These are phyloP conservation scores for Notarius quadriscutis DNA, from an alignment of 2,113 vertebrate genomes.

Conservation along the genomic window DNA sequence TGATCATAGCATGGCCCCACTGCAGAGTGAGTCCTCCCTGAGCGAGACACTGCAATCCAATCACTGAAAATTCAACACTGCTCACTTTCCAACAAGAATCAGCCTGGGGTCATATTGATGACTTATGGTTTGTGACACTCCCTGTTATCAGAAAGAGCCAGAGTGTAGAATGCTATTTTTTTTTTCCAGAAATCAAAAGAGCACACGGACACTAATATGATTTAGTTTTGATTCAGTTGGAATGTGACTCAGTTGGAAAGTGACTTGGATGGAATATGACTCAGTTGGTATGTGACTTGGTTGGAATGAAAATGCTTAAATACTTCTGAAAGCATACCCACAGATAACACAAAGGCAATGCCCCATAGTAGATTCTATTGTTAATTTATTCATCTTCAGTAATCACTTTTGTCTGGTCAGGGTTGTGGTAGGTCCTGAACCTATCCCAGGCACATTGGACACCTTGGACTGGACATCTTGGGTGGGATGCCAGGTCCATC, in stretches of 20 bases:
- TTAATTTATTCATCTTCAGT: neutral
- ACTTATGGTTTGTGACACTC: neutral
- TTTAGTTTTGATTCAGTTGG: neutral
- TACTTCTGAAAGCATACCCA: neutral
- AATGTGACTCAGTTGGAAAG: neutral
- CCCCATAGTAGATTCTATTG: neutral
- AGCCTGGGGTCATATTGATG: neutral
- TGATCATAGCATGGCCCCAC: conserved; percentile 15
- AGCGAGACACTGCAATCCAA: neutral
- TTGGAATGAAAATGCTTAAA: neutral
- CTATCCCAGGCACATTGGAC: neutral
- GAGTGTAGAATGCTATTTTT: neutral
- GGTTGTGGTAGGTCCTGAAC: neutral
- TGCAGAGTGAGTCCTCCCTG: neutral
- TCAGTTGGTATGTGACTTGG: neutral
- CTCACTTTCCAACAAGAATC: conserved; percentile 5
- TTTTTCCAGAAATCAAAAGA: neutral
- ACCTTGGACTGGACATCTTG: neutral
- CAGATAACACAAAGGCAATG: neutral
- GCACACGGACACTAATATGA: neutral
- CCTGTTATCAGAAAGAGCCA: neutral
- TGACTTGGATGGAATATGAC: neutral
- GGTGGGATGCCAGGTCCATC: neutral
- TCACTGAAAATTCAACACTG: conserved; percentile 17
- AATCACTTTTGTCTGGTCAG: neutral